A percentile compares a stretch with the other conserved stretches of the same genome.
phyloP scores from a whole-genome alignment of 2,113 vertebrate species.

The Myocastor coypus region DNA sequence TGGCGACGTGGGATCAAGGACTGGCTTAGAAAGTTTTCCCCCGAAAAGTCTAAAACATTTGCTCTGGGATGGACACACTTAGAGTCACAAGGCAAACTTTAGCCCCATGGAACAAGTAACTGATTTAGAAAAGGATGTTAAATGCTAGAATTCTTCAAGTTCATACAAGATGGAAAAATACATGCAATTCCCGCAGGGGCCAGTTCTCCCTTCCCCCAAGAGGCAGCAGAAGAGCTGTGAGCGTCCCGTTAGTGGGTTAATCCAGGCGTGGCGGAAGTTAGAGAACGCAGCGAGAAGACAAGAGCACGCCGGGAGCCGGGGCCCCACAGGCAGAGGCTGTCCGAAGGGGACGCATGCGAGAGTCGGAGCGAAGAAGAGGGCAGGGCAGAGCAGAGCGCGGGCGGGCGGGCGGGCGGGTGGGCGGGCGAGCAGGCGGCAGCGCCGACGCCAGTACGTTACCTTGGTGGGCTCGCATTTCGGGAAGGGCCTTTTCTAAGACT shows the following conservation, averaged over 20 bases:
- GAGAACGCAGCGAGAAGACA: constrained; percentile 80
- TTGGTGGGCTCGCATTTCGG: constrained; percentile 98
- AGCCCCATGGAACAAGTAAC: background rate
- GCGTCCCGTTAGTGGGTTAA: constrained; percentile 86
- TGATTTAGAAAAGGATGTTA: background rate
- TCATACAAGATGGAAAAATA: background rate
- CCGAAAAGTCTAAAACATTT: background rate
- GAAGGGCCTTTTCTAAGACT: constrained; percentile 97
- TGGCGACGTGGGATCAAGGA: no score
- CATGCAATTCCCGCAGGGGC: background rate
- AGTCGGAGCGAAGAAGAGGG: constrained; percentile 77
- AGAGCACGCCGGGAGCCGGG: constrained; percentile 73
- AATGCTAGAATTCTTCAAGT: background rate
- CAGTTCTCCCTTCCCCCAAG: constrained; percentile 31
- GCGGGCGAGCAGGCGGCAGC: constrained; percentile 79
- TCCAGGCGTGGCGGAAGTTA: constrained; percentile 76
- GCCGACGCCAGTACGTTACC: constrained; percentile 92
- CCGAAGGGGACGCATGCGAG: constrained; percentile 85
- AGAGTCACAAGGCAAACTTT: background rate
- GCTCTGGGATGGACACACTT: background rate
- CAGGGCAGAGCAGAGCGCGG: background rate
- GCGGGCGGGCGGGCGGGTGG: no score
- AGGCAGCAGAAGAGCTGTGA: constrained; percentile 26
- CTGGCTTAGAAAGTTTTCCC: background rate
- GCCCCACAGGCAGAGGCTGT: constrained; percentile 71